Conservation (phyloP, 2,888 invertebrate species). For the Meta bourneti region DNA sequence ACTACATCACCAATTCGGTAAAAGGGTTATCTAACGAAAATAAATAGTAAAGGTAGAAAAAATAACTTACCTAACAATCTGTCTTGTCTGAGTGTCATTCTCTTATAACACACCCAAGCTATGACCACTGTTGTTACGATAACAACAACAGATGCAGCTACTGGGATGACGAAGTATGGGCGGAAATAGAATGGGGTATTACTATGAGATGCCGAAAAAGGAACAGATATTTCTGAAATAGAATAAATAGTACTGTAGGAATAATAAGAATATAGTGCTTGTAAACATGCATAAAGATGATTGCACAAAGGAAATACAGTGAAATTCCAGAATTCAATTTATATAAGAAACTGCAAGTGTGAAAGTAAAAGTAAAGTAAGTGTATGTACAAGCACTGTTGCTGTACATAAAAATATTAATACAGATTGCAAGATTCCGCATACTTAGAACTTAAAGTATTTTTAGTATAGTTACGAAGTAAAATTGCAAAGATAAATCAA, state of each 20-base stretch:
- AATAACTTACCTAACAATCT: slow-evolving; percentile 63
- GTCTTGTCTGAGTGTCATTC: slow-evolving; percentile 75
- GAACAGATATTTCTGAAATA: slow-evolving; percentile 71
- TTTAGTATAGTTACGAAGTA: not conserved
- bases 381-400: not conserved
- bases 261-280: not conserved
- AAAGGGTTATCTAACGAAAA: too few species aligned
- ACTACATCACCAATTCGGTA: too few species aligned
- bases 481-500: not conserved
- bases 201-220: slow-evolving; percentile 59
- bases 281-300: too few species aligned
- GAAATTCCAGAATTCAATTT: too few species aligned
- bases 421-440: too few species aligned
- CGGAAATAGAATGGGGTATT: slow-evolving; percentile 75
- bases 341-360: not conserved
- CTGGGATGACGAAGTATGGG: slow-evolving; percentile 75
- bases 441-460: not conserved
- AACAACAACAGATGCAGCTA: slow-evolving; percentile 75
- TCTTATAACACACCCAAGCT: slow-evolving; percentile 76
- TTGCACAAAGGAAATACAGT: too few species aligned
- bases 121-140: slow-evolving; percentile 76
- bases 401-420: too few species aligned
- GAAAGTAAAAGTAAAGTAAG: not conserved
- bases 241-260: not conserved
- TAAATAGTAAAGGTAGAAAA: not conserved